Evolutionary conservation across 2,888 invertebrate species (phyloP), one percentile per base, ranked within the genome.

Genomic region (Anoplius nigerrimus): DNA sequence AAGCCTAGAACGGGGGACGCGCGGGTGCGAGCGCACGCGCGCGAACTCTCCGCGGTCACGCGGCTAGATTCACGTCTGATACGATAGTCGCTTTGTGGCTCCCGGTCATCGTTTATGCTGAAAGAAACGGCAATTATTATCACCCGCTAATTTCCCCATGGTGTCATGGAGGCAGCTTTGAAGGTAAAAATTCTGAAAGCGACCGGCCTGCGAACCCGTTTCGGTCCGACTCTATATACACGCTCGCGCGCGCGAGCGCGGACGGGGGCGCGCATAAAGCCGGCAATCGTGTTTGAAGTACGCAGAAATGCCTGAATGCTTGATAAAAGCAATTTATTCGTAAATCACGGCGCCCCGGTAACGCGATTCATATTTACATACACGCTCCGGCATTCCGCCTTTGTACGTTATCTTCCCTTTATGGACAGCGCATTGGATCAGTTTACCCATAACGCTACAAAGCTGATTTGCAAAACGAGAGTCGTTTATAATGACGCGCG

Each of bases 41-140:
- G 48, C 48, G 48, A 48, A 18, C n/a, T 48, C 18, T 48, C 48
- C 48, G 13, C 18, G 48, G 34, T 6, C 34, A 34, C 34, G 8
- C 34, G 34, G 11, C 11, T 34, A 34, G 34, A 34, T 34, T 34
- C 22, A 13, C 53, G 48, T 48, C 51, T 43, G 52, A 57, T 27
- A 48, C 54, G 64, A 71, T 74, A 74, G 78, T 76, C 61, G 62
- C 79, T 76, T 74, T 78, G 66, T 69, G 65, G 55, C 57, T 61
- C 27, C n/a, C n/a, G n/a, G n/a, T 21, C 60, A 15, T 16, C 71
- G 69, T 74, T 71, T 68, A 66, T 46, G 60, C 71, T 72, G 70
- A 76, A 70, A 53, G 75, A 78, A 78, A 72, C 73, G 71, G 59
- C 82, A 81, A 81, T 81, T 78, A 82, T 80, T 78, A 78, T 78